phyloP scores from a whole-genome alignment of 2,113 vertebrate species.

The Saguinus midas region DNA sequence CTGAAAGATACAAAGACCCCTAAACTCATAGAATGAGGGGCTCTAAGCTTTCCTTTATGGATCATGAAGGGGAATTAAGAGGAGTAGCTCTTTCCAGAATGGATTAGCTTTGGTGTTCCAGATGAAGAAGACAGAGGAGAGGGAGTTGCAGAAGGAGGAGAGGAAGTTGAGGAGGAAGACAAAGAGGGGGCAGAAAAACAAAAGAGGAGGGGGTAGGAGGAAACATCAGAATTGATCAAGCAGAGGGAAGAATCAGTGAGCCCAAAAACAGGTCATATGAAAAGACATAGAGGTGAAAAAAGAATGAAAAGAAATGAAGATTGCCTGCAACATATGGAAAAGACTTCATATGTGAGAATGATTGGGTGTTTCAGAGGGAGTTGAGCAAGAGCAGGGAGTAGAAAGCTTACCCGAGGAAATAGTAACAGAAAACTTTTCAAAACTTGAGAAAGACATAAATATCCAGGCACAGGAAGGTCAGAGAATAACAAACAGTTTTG shows the following conservation, averaged over 20 bases:
- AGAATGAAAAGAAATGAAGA: background rate
- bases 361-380: no score
- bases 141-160: background rate
- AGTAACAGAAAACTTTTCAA: no score
- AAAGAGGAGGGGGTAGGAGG: background rate
- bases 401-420: no score
- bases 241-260: background rate
- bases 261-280: background rate
- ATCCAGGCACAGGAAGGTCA: no score
- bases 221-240: background rate
- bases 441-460: no score
- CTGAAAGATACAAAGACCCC: background rate
- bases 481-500: no score
- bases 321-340: no score
- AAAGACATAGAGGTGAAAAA: background rate
- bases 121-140: background rate
- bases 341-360: no score
- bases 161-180: background rate
- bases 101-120: background rate
- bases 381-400: no score
- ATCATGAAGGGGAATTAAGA: background rate
- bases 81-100: background rate
- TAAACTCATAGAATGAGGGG: background rate
- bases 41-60: background rate
- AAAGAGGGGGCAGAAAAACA: background rate